These are phyloP conservation scores for Phacellophora camtschatica DNA, from an alignment of 30 jellyfish, hydroid and myxozoan genomes.

Conservation along the genomic window DNA sequence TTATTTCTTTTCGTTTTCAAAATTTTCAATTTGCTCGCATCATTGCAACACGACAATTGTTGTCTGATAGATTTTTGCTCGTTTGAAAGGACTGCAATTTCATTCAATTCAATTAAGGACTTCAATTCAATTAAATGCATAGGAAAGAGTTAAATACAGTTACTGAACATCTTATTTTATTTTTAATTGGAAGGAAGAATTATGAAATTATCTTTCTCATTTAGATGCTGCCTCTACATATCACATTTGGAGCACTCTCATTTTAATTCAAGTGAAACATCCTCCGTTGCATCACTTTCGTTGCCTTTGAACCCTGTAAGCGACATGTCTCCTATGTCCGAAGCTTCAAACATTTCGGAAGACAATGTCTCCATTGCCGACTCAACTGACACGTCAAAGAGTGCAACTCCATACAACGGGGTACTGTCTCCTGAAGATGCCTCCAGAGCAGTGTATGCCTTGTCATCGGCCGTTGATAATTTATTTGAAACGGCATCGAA, in stretches of 20 bases:
- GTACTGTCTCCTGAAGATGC: conserved; percentile 94
- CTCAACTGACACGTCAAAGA: conserved; percentile 38
- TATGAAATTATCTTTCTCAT: background rate
- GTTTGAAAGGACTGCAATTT: no score
- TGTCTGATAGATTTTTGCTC: no score
- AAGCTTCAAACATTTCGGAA: conserved; percentile 52
- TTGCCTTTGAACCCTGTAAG: conserved; percentile 23
- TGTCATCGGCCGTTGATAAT: conserved; percentile 96
- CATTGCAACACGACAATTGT: no score
- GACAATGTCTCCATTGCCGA: conserved; percentile 66
- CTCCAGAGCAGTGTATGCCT: conserved; percentile 95
- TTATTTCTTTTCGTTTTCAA: no score
- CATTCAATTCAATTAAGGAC: no score
- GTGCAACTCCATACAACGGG: conserved; percentile 73
- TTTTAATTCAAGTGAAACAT: conserved; percentile 64
- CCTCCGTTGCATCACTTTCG: conserved; percentile 52
- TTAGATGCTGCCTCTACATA: conserved; percentile 89
- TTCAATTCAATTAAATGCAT: no score
- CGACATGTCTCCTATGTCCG: conserved; percentile 74
- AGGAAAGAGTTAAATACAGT: background rate
- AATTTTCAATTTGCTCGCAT: no score
- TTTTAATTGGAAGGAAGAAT: background rate
- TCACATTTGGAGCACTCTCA: conserved; percentile 94
- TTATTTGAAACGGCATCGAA: conserved; percentile 95
- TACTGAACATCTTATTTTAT: background rate